Evolutionary conservation across 2,797 vertebrate species (phyloP), one percentile per base, ranked within the genome.

Genomic region (Rachycentron canadum): DNA sequence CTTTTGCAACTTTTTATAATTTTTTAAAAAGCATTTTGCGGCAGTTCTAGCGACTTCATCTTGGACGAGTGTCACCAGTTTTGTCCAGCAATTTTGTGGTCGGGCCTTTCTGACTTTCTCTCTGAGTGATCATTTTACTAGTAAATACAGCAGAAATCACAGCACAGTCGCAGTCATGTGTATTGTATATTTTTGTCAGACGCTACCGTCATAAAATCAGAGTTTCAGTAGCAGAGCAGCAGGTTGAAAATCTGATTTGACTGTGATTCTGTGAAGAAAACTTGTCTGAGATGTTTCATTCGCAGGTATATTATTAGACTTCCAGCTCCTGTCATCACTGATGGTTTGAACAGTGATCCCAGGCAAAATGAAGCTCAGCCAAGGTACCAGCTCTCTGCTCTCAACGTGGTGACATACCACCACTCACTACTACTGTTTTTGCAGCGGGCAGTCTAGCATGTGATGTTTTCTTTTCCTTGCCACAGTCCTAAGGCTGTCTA

Each of bases 401-500:
- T 57, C 56, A 28, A 21, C n/a, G 30, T 32, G 65, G 63, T 78
- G 82, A 88, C 84, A 77, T 79, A 78, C 84, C 91, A 90, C 76
- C 82, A 26, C 78, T 85, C 82, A 55, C 59, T 69, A 77, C 85
- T 76, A 57, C 88, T 92, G 92, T 91, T 89, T 92, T 62, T 91
- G 87, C 86, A 90, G 83, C 62, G 79, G 77, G 79, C 89, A 85
- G 87, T 80, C 89, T 78, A 87, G 86, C 89, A 92, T 91, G 86
- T 87, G 80, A 90, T 95, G 94, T 94, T 94, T 91, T 94, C 90
- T 94, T 94, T 94, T 87, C 80, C 86, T 92, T 86, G 87, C 88
- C 91, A 77, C 89, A 84, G 90, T 92, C 89, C 89, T 76, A 88
- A 91, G 81, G 83, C 91, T 75, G 89, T 16, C 71, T 93, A 94